phyloP scores from a whole-genome alignment of 2,888 invertebrate genomes.

The Pristionchus exspectatus region DNA sequence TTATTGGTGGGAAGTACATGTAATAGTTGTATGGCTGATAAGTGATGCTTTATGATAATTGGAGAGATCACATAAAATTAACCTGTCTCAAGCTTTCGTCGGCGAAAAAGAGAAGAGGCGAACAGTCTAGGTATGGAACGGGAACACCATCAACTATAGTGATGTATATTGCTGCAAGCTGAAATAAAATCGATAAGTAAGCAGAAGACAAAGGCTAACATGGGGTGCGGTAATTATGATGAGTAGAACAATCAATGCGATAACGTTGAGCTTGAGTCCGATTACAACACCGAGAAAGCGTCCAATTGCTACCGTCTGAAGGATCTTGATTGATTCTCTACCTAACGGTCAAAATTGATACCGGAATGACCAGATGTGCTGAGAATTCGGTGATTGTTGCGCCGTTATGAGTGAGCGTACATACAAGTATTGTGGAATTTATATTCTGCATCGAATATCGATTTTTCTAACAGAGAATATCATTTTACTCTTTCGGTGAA shows the following conservation, averaged over 20 bases:
- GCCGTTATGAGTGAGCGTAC: neutral
- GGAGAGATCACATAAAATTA: neutral
- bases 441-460: neutral
- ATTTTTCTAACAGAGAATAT: neutral
- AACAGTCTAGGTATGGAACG: neutral
- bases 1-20: constrained; percentile 23
- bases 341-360: neutral
- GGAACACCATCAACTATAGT: neutral
- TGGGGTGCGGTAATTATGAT: neutral
- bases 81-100: neutral
- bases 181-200: neutral
- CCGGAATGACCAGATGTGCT: neutral
- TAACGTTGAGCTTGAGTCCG: neutral
- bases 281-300: neutral
- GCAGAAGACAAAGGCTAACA: neutral
- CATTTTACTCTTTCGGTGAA: neutral
- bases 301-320: constrained; percentile 16
- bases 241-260: neutral
- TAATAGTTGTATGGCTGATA: constrained; percentile 33
- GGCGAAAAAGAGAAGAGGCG: neutral
- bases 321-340: neutral
- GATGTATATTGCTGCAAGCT: neutral
- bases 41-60: neutral
- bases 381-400: neutral
- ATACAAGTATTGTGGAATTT: neutral